Evolutionary conservation across 2,888 invertebrate genomes (phyloP).

Genomic region (Eupithecia insigniata): DNA sequence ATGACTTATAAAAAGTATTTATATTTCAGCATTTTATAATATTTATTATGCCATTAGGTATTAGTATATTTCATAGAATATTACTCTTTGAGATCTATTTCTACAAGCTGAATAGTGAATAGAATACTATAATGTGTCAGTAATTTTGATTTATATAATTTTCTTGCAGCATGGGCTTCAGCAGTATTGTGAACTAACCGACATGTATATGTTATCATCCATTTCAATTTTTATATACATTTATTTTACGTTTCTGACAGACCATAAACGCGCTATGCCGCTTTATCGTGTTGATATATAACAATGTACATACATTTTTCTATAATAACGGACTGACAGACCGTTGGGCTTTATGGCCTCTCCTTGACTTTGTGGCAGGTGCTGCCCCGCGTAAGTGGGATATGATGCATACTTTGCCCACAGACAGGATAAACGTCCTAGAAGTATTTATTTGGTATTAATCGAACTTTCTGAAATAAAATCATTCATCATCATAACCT

Average conservation of each 20-base stretch:
- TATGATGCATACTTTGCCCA: too few relatives aligned
- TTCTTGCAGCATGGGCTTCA: conserved; percentile 69
- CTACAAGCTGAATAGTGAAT: not conserved
- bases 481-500: conserved; percentile 35
- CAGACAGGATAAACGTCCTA: conserved; percentile 12
- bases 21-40: conserved; percentile 10
- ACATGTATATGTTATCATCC: conserved; percentile 36
- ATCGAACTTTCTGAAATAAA: conserved; percentile 29
- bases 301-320: not conserved
- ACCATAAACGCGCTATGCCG: conserved; percentile 39
- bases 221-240: conserved; percentile 33
- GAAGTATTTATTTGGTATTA: conserved; percentile 15
- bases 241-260: conserved; percentile 34
- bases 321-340: conserved; percentile 17
- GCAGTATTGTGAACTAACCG: conserved; percentile 54
- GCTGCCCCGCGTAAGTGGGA: too few relatives aligned
- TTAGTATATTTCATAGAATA: not conserved
- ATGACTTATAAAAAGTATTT: conserved; percentile 19
- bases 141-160: conserved; percentile 43
- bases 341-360: conserved; percentile 22
- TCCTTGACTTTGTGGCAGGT: too few relatives aligned
- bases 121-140: conserved; percentile 16
- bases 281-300: conserved; percentile 28
- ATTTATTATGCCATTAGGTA: conserved; percentile 8
- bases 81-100: not conserved